Base-by-base conservation (phyloP, 2,888 invertebrate genomes). In the Malthinus seriepunctatus region DNA sequence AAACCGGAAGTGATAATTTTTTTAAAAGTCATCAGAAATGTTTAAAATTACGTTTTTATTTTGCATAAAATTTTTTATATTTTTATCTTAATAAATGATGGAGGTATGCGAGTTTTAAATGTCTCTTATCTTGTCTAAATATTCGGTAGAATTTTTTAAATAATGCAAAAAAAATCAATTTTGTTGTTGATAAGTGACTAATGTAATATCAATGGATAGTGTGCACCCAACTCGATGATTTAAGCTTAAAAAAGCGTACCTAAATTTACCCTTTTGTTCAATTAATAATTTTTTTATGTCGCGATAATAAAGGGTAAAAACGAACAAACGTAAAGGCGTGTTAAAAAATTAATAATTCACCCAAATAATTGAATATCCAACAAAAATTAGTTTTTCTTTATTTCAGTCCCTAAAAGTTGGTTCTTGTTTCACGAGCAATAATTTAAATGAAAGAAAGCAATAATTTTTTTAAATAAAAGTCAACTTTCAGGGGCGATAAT, bases 221-320 rank as follows among this genome's bases (percentile, higher is more conserved):
- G 23, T 23, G 23, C 23, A 23, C 3, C 23, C 23, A 23, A 23
- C 23, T 23, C 23, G 23, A 23, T 23, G 23, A 23, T 23, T 23
- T 23, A 23, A 23, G 23, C 5, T 23, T 23, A 23, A 42, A 42
- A 42, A 42, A 15, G 23, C 39, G 39, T 42, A 42, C 39, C 39
- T 42, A 42, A 42, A 42, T 42, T 42, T 42, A 42, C 39, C 39
- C 39, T 42, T 42, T 42, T 23, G 39, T 42, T 23, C 39, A 42
- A 42, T 42, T 42, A 42, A 42, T 15, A 42, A n/a, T n/a, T n/a
- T n/a, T n/a, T 42, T 42, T 42, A 42, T 42, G 39, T 23, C n/a
- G 39, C 39, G 39, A 42, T 42, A n/a, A 23, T 23, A 5, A 23
- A 23, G 39, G 39, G 39, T 42, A 42, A 23, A 42, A 42, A 14